Conservation (phyloP, 2,888 invertebrate species). For the Lamellibrachia columna region DNA sequence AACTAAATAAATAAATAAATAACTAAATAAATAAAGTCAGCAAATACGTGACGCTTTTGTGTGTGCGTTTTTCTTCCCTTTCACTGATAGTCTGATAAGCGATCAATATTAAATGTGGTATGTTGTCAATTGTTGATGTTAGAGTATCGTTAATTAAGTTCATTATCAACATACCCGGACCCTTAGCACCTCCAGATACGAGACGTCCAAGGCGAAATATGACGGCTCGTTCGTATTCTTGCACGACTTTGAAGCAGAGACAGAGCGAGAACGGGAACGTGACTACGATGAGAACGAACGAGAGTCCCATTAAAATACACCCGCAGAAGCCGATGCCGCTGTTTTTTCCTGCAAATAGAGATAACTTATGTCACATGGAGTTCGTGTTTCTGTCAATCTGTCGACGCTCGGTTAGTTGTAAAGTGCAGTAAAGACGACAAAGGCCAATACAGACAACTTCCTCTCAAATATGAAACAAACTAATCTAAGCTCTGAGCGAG, state of each 20-base stretch:
- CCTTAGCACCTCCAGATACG: constrained; percentile 90
- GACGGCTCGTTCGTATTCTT: constrained; percentile 94
- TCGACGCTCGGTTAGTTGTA: too few species aligned
- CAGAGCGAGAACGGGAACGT: constrained; percentile 59
- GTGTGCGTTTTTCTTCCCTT: too few species aligned
- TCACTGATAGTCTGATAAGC: neutral
- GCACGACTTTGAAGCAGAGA: constrained; percentile 79
- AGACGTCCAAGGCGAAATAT: constrained; percentile 91
- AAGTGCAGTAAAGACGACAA: too few species aligned
- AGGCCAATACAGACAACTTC: too few species aligned
- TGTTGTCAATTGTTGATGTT: neutral
- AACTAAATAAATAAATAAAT: too few species aligned
- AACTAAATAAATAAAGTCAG: too few species aligned
- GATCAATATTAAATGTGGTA: neutral
- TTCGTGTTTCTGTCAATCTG: neutral
- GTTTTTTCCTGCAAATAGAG: neutral
- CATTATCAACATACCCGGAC: constrained; percentile 65
- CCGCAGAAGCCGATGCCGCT: constrained; percentile 21
- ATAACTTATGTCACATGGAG: neutral
- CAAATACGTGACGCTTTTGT: too few species aligned
- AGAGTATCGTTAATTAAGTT: neutral
- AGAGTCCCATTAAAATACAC: constrained; percentile 37
- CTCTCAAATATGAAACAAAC: too few species aligned
- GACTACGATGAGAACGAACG: constrained; percentile 48
- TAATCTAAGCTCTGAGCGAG: too few species aligned